Percentiles rank a stretch among this genome's conserved stretches.
phyloP scores from a whole-genome alignment of 2,113 vertebrate species.

The Macquaria ambigua region DNA sequence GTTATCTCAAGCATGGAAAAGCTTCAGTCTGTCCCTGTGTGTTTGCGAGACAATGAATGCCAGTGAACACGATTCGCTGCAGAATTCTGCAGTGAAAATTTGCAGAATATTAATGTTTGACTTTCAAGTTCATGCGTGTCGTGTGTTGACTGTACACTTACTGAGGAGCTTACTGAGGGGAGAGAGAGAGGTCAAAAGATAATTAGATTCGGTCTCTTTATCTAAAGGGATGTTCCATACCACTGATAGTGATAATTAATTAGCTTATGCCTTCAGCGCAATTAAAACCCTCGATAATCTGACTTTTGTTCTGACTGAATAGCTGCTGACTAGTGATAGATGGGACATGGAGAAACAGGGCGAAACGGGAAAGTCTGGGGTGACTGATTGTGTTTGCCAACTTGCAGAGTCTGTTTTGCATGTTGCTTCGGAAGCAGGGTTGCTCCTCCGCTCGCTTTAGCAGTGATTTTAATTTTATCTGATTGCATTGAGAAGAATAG shows the following conservation, averaged over 20 bases:
- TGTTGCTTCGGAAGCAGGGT: not conserved
- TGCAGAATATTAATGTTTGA: slow-evolving; percentile 47
- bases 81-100: slow-evolving; percentile 33
- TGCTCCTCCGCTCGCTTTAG: not conserved
- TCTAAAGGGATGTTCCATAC: slow-evolving; percentile 69
- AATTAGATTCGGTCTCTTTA: slow-evolving; percentile 67
- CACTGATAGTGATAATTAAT: slow-evolving; percentile 76
- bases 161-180: slow-evolving; percentile 47
- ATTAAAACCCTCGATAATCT: slow-evolving; percentile 75
- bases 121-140: slow-evolving; percentile 49
- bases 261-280: slow-evolving; percentile 68
- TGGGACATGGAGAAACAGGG: slow-evolving; percentile 42
- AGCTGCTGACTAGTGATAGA: slow-evolving; percentile 55
- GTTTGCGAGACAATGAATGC: slow-evolving; percentile 39
- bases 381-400: slow-evolving; percentile 33
- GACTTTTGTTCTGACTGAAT: slow-evolving; percentile 74
- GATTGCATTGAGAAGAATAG: slow-evolving; percentile 23
- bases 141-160: slow-evolving; percentile 40
- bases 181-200: slow-evolving; percentile 67
- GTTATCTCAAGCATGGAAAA: slow-evolving; percentile 74
- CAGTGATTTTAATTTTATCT: slow-evolving; percentile 27
- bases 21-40: slow-evolving; percentile 59
- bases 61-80: slow-evolving; percentile 16
- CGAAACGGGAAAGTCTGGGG: slow-evolving; percentile 11
- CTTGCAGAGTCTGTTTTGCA: slow-evolving; percentile 21